phyloP scores from a whole-genome alignment of 2,113 vertebrate genomes.

The Gambusia affinis region DNA sequence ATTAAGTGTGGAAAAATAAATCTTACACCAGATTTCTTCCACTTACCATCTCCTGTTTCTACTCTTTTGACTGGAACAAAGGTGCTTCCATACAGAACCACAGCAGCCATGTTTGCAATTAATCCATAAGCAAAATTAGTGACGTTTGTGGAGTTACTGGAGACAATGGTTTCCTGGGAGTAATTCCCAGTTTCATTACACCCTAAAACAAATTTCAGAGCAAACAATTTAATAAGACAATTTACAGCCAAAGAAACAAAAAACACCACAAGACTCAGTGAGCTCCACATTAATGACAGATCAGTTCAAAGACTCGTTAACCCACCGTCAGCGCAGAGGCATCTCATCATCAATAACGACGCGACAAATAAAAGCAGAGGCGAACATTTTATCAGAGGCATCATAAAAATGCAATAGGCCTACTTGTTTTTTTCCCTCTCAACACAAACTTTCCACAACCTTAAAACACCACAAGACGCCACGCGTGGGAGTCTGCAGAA shows the following conservation, averaged over 20 bases:
- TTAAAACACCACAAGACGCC: constrained; percentile 9
- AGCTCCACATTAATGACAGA: neutral
- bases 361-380: constrained; percentile 23
- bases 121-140: constrained; percentile 80
- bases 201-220: too few species aligned
- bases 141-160: constrained; percentile 55
- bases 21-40: too few species aligned
- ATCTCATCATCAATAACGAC: constrained; percentile 31
- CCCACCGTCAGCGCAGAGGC: constrained; percentile 23
- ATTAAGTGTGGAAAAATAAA: neutral
- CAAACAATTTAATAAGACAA: neutral
- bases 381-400: constrained; percentile 17
- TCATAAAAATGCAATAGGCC: constrained; percentile 21
- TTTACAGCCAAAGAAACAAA: neutral
- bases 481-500: neutral
- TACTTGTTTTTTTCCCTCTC: neutral
- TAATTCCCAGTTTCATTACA: neutral
- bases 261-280: too few species aligned
- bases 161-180: neutral
- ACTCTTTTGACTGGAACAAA: constrained; percentile 89
- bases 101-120: constrained; percentile 76
- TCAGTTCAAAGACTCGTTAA: neutral
- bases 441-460: neutral
- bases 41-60: constrained; percentile 88
- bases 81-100: constrained; percentile 88